Base-by-base conservation (phyloP, 2,888 invertebrate species). In the Drosophila bunnanda region DNA sequence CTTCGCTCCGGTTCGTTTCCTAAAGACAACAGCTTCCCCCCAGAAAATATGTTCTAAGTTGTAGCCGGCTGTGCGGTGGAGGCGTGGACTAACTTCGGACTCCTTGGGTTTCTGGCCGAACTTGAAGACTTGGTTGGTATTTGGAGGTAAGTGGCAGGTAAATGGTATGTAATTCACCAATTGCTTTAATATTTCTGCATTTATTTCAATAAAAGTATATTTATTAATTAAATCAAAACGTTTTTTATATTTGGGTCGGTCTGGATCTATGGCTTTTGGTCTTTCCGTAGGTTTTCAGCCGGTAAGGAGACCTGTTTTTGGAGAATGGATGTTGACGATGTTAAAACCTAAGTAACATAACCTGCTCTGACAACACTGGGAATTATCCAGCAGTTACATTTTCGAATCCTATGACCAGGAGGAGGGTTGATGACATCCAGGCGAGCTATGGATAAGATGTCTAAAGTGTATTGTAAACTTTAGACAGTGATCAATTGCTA, bases 61-160 rank as follows among this genome's bases (percentile, higher is more conserved):
- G 32, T 39, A 66, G 66, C 30, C 43, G 36, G 12, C 30, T 36
- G 28, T 20, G 61, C 61, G 43, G 66, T 12, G 67, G 13, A 43
- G 43, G 58, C 72, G 65, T 53, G 69, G 65, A 76, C 61, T 70
- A 57, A 55, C 54, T 65, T 44, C 53, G 56, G 69, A 69, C 62
- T 59, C 59, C 55, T 59, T 75, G 53, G 71, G 34, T 75, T 70
- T 79, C 71, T 60, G 59, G 53, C 62, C 28, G 46, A 67, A 38
- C 64, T 58, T 39, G 58, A 43, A 28, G 38, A 48, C 39, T 60
- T 32, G 60, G 17, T 62, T 48, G 30, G 38, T 22, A 60, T 17
- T 12, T n/a, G 28, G 53, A 81, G 80, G 80, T 81, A 81, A 81
- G 80, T 81, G 36, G 28, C 34, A 64, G 79, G 77, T 79, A 65